Base-by-base conservation (phyloP, 2,797 vertebrate species). In the Gallinago solitaria region DNA sequence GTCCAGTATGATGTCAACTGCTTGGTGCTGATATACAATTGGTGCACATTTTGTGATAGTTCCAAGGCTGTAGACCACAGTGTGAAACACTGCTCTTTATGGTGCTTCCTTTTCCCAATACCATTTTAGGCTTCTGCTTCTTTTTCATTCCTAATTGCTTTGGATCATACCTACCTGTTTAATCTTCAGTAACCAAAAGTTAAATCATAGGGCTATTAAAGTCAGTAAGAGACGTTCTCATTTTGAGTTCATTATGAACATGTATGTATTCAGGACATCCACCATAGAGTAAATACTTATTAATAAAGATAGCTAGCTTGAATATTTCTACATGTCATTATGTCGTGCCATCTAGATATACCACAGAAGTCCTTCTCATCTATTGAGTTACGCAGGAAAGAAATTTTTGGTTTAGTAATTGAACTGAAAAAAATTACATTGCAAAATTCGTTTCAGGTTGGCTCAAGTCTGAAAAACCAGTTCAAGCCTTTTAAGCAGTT, bases 271-370 rank as follows among this genome's bases (percentile, higher is more conserved):
- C 30, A 27, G 25, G 5, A 33, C 74, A 13, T 69, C 39, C 56
- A 45, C 50, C 33, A 32, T 73, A 16, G 47, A 45, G 37, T 65
- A 82, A 82, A 76, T 69, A 90, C 68, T 94, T 61, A 53, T 69
- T 35, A 86, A n/a, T 75, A 64, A 83, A 83, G n/a, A 37, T 35
- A 87, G 5, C 2, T 90, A 68, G 33, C 23, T 71, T 90, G 27
- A 65, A 14, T 95, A 65, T 93, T 93, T 95, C 15, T 83, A 89
- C 41, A 30, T 43, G 18, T 33, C 23, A 70, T 13, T 81, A 25
- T 63, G 48, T 68, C 75, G 25, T 86, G 27, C n/a, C n/a, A 32
- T 77, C 80, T 73, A 65, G 39, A 59, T 81, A 63, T 28, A 53
- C 12, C 67, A 41, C 35, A 37, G 16, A 47, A 87, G 20, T 47